Percentiles rank a stretch among this genome's conserved stretches.
These are phyloP conservation scores for Protonemura montana DNA, from an alignment of 2,888 invertebrate genomes.

Conservation along the genomic window DNA sequence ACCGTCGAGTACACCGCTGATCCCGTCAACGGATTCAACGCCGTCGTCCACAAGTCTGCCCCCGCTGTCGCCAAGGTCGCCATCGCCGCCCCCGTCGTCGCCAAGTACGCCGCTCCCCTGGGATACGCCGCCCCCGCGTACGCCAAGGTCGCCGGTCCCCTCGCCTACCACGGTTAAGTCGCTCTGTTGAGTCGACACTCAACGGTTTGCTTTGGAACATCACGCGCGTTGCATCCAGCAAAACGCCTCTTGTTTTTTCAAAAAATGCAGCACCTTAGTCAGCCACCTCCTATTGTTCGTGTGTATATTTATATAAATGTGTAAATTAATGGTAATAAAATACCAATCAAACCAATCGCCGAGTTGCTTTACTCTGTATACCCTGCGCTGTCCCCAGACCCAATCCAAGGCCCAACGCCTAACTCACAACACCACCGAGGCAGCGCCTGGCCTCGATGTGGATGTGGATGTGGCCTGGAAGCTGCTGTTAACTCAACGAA, in stretches of 20 bases:
- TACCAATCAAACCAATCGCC: conserved; percentile 13
- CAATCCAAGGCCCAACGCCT: not conserved
- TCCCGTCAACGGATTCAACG: conserved; percentile 44
- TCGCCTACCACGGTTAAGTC: conserved; percentile 43
- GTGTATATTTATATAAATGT: conserved; percentile 1
- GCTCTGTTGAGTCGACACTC: not conserved
- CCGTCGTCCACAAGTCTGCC: conserved; percentile 42
- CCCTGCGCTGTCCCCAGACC: not conserved
- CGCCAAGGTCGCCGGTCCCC: conserved; percentile 45
- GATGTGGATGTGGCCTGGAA: too few species aligned
- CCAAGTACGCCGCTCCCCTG: conserved; percentile 43
- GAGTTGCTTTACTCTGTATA: not conserved
- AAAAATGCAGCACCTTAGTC: conserved; percentile 10
- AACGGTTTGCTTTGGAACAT: not conserved
- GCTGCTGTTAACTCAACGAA: too few species aligned
- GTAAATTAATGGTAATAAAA: conserved; percentile 23
- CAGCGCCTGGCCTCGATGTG: too few species aligned
- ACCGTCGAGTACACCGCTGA: conserved; percentile 43
- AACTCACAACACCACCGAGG: too few species aligned
- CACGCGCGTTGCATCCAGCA: not conserved
- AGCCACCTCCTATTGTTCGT: conserved; percentile 18
- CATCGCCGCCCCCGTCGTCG: conserved; percentile 35
- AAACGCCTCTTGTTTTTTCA: not conserved
- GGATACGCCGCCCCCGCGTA: conserved; percentile 45
- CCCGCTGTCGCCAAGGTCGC: conserved; percentile 46